Evolutionary conservation across 1,140 invertebrate genomes (phyloP).

Genomic region (Hesperophylax magnus): DNA sequence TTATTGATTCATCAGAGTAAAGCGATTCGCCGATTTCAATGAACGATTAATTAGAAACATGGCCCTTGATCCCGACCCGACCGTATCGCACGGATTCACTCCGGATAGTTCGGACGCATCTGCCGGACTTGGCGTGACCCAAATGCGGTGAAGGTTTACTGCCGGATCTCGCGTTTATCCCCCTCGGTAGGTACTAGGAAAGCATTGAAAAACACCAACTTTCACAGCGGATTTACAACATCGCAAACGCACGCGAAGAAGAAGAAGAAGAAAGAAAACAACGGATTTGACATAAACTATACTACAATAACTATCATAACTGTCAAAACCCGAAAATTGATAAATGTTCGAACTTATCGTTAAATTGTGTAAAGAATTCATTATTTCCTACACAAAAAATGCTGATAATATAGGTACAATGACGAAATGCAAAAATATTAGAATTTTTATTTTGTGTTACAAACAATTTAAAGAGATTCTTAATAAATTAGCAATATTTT

Average conservation of each 20-base stretch:
- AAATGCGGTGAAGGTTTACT: constrained; percentile 25
- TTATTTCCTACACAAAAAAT: too few species aligned
- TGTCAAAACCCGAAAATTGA: too few species aligned
- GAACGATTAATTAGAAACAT: not conserved
- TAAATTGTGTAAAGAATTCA: too few species aligned
- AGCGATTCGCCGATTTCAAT: not conserved
- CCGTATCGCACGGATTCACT: constrained; percentile 35
- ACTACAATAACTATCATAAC: too few species aligned
- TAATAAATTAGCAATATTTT: too few species aligned
- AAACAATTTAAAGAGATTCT: too few species aligned
- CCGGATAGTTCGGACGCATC: constrained; percentile 1
- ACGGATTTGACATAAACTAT: too few species aligned
- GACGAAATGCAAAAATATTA: too few species aligned
- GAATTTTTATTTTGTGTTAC: too few species aligned
- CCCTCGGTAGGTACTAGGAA: not conserved
- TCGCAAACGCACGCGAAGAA: not conserved
- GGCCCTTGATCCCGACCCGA: not conserved
- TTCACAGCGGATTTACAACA: constrained; percentile 22
- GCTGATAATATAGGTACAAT: too few species aligned
- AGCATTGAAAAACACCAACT: constrained; percentile 3
- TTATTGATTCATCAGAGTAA: too few species aligned
- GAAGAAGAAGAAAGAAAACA: not conserved
- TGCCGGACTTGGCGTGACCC: constrained; percentile 33
- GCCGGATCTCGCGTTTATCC: constrained; percentile 1
- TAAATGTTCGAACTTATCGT: too few species aligned